phyloP scores from a whole-genome alignment of 2,797 vertebrate species.

The Falco biarmicus region DNA sequence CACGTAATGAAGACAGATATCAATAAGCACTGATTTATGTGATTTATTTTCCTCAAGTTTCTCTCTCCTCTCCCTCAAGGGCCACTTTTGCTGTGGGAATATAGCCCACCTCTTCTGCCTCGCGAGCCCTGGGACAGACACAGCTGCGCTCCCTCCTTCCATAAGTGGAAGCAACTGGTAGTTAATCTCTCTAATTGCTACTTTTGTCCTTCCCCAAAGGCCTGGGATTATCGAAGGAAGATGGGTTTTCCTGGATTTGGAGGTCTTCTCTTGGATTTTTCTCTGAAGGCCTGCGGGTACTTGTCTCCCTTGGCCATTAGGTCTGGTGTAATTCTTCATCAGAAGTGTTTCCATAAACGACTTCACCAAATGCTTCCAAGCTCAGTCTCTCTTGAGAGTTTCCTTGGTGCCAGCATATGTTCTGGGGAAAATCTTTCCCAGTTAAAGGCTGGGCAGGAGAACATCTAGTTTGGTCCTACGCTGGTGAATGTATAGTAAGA shows the following conservation, averaged over 20 bases:
- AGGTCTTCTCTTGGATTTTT: not conserved
- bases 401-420: fast-evolving
- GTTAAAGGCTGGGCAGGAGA: not conserved
- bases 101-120: not conserved
- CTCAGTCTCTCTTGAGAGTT: not conserved
- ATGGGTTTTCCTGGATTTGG: not conserved
- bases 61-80: not conserved
- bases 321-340: not conserved
- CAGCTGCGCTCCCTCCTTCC: fast-evolving
- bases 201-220: not conserved
- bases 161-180: not conserved
- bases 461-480: not conserved
- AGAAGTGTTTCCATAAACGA: not conserved
- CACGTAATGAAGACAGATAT: fast-evolving
- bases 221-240: not conserved
- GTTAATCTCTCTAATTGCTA: not conserved
- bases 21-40: not conserved
- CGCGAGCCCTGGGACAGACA: not conserved
- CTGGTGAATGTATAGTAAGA: not conserved
- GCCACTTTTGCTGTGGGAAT: not conserved
- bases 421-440: not conserved
- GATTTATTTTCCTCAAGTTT: not conserved
- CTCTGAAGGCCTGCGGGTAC: not conserved
- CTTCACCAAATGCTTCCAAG: not conserved
- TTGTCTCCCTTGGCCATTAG: not conserved